These are phyloP conservation scores for Nannoperca obscura DNA, from an alignment of 2,797 vertebrate species.

Conservation along the genomic window DNA sequence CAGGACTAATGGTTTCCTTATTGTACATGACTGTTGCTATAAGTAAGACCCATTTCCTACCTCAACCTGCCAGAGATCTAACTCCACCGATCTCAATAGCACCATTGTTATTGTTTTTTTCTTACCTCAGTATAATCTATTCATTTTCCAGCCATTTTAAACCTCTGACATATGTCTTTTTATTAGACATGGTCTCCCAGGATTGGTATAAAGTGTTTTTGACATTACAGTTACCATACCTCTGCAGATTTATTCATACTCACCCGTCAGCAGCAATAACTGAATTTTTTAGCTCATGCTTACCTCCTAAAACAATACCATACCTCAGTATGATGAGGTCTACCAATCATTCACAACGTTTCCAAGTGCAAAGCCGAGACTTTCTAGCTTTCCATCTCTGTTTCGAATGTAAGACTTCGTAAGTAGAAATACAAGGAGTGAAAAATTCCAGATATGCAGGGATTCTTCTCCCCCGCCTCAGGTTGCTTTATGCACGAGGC, in stretches of 20 bases:
- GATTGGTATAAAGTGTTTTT: constrained; percentile 50
- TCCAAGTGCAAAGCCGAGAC: constrained; percentile 42
- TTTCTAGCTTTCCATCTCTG: constrained; percentile 38
- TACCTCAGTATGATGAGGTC: constrained; percentile 33
- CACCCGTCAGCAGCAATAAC: constrained; percentile 47
- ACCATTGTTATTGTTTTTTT: constrained; percentile 55
- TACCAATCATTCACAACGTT: constrained; percentile 19
- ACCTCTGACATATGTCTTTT: constrained; percentile 41
- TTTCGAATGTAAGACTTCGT: constrained; percentile 41
- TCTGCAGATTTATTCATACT: constrained; percentile 29
- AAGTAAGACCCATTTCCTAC: constrained; percentile 59
- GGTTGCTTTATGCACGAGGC: constrained; percentile 61
- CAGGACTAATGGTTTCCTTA: constrained; percentile 79
- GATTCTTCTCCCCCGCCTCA: constrained; percentile 48
- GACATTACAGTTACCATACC: constrained; percentile 31
- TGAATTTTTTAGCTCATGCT: constrained; percentile 27
- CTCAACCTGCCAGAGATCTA: constrained; percentile 44
- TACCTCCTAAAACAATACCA: constrained; percentile 32
- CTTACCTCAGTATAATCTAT: constrained; percentile 33
- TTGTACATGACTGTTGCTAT: constrained; percentile 72
- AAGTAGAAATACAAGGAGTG: constrained; percentile 27
- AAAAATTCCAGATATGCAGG: constrained; percentile 41
- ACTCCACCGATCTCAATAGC: constrained; percentile 62
- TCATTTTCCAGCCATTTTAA: constrained; percentile 37
- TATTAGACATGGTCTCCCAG: constrained; percentile 20